phyloP scores from a whole-genome alignment of 1,140 invertebrate species.

The Mycetomoellerius zeteki region DNA sequence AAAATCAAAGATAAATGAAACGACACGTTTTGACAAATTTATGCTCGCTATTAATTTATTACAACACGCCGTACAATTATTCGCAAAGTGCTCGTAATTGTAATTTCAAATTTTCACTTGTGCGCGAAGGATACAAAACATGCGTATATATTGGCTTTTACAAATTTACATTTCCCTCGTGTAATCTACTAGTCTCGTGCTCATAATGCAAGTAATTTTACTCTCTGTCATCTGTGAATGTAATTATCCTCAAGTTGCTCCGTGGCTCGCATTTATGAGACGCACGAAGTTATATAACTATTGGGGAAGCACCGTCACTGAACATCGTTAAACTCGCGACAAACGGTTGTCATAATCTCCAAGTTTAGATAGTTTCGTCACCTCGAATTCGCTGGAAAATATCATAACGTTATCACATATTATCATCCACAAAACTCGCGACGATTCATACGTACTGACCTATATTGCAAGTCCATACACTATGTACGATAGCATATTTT shows the following conservation, averaged over 20 bases:
- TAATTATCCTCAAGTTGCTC: slow-evolving; percentile 70
- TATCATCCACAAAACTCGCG: slow-evolving; percentile 26
- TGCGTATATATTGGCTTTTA: slow-evolving; percentile 63
- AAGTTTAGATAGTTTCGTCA: slow-evolving; percentile 74
- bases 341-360: slow-evolving; percentile 69
- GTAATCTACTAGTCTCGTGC: slow-evolving; percentile 63
- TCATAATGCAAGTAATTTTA: slow-evolving; percentile 75
- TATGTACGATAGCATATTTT: background rate
- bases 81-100: slow-evolving; percentile 34
- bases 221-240: slow-evolving; percentile 67
- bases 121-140: slow-evolving; percentile 43
- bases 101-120: slow-evolving; percentile 61
- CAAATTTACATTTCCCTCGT: slow-evolving; percentile 65
- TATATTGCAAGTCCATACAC: background rate
- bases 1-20: background rate
- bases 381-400: slow-evolving; percentile 59
- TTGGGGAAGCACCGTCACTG: slow-evolving; percentile 66
- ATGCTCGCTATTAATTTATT: slow-evolving; percentile 44
- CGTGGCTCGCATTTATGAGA: slow-evolving; percentile 66
- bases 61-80: background rate
- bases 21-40: slow-evolving; percentile 17
- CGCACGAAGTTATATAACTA: slow-evolving; percentile 70
- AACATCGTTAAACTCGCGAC: slow-evolving; percentile 72
- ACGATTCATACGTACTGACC: background rate
- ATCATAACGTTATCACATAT: slow-evolving; percentile 51